Percentiles rank a stretch among this genome's conserved stretches.
phyloP scores from a whole-genome alignment of 2,888 invertebrate species.

The Antheraea assamensis region DNA sequence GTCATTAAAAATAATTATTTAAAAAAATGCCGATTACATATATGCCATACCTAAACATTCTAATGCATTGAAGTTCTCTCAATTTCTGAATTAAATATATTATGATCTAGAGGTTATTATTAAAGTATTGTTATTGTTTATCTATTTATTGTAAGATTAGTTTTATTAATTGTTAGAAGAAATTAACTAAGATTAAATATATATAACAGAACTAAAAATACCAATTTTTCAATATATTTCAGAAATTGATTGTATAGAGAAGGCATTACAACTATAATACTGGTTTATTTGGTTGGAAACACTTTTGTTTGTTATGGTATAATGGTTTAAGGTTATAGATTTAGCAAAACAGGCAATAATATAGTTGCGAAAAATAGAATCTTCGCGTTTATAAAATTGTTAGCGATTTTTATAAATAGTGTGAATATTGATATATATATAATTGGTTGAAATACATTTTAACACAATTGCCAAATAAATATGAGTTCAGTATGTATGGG shows the following conservation, averaged over 20 bases:
- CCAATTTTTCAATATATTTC: background rate
- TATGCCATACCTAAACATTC: slow-evolving; percentile 74
- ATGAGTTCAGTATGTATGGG: no score
- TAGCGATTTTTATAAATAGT: no score
- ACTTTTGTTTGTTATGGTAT: background rate
- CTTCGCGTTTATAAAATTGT: no score
- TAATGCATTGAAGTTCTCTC: slow-evolving; percentile 34
- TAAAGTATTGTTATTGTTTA: slow-evolving; percentile 1
- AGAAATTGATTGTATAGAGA: slow-evolving; percentile 7
- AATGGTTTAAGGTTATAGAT: background rate
- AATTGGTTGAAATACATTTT: no score
- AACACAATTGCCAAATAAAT: no score
- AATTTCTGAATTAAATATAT: slow-evolving; percentile 14
- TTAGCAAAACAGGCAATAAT: background rate
- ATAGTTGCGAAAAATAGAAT: no score
- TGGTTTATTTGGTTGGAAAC: background rate
- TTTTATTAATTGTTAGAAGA: background rate
- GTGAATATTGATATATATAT: no score
- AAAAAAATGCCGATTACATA: slow-evolving; percentile 25
- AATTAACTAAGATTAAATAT: background rate
- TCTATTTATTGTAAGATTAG: no score
- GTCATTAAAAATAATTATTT: background rate
- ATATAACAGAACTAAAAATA: background rate
- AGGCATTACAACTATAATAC: background rate
- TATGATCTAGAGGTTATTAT: background rate